Percentiles rank a stretch among this genome's conserved stretches.
Conservation (phyloP, 2,797 vertebrate genomes). For the Xiphophorus birchmanni region DNA sequence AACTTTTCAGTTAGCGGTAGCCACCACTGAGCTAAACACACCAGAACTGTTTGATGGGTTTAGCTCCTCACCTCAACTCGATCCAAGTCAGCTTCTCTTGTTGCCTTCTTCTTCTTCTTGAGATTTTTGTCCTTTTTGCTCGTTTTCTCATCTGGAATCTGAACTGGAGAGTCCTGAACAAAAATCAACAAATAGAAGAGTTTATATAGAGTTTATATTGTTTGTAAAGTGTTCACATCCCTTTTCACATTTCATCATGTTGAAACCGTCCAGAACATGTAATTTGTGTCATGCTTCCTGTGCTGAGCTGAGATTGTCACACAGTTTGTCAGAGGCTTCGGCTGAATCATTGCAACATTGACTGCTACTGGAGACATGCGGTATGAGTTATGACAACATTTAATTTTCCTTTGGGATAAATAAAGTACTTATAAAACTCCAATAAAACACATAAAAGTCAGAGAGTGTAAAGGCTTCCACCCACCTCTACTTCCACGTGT, state of each 20-base stretch:
- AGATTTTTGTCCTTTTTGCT: conserved; percentile 55
- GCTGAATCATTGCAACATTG: no score
- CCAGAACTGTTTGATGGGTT: neutral
- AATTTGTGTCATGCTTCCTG: no score
- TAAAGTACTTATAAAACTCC: neutral
- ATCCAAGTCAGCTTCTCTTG: conserved; percentile 9
- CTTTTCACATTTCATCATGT: neutral
- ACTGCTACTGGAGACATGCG: no score
- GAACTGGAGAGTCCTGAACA: conserved; percentile 40
- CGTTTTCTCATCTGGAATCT: conserved; percentile 32
- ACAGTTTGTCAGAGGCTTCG: no score
- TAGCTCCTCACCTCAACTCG: conserved; percentile 48
- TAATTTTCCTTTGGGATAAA: no score
- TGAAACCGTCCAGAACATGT: neutral
- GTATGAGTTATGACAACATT: no score
- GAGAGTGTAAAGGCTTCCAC: neutral
- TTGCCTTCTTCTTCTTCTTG: conserved; percentile 47
- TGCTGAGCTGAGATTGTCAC: no score
- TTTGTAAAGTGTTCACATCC: neutral
- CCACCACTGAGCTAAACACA: neutral
- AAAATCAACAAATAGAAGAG: conserved; percentile 2
- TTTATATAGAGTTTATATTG: neutral
- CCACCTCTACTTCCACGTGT: conserved; percentile 52
- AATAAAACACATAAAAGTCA: neutral
- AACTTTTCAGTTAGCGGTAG: neutral